These are phyloP conservation scores for Pachycephus smyrnensis DNA, from an alignment of 2,888 invertebrate species.

Conservation along the genomic window DNA sequence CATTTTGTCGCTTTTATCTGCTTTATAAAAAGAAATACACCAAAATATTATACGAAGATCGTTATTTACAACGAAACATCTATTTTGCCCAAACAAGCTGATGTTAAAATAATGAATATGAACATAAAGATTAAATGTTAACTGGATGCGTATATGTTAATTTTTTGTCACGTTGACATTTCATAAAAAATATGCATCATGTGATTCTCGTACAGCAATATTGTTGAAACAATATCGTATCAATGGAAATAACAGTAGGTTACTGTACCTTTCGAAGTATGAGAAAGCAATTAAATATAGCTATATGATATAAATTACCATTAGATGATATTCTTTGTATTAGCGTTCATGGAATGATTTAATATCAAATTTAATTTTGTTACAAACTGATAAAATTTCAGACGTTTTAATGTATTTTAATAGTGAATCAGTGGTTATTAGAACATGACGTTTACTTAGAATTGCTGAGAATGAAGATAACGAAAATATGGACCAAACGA, in stretches of 20 bases:
- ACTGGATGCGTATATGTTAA: neutral
- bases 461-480: too few relatives aligned
- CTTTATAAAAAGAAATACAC: neutral
- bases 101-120: neutral
- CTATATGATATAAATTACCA: neutral
- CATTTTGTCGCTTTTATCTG: slow-evolving; percentile 7
- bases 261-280: neutral
- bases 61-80: neutral
- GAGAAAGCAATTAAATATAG: neutral
- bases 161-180: neutral
- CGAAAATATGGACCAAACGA: neutral
- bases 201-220: neutral
- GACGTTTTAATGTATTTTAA: neutral
- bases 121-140: neutral
- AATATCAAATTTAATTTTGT: neutral
- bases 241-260: neutral
- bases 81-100: neutral
- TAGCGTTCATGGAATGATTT: neutral
- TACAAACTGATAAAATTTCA: neutral
- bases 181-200: neutral
- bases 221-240: neutral
- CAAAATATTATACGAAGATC: neutral
- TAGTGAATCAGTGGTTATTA: neutral
- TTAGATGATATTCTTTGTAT: neutral
- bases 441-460: neutral